phyloP scores from a whole-genome alignment of 1,140 invertebrate species.

The Aphis gossypii region DNA sequence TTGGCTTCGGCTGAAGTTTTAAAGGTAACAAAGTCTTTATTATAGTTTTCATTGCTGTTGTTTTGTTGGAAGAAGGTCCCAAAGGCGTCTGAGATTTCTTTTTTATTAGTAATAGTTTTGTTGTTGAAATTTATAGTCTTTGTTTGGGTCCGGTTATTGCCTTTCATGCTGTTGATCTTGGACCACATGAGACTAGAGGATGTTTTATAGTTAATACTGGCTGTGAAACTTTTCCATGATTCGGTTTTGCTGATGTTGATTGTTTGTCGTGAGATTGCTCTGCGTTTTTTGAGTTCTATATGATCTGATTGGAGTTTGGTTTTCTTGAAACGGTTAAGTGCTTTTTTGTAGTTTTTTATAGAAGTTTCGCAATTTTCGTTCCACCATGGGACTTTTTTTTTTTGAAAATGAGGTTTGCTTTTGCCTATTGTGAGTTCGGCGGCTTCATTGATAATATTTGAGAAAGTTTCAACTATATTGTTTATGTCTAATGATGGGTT shows the following conservation, averaged over 20 bases:
- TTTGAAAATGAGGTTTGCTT: background rate
- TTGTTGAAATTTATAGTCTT: background rate
- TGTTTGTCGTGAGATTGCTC: background rate
- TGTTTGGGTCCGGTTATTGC: background rate
- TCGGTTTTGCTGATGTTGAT: background rate
- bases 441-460: background rate
- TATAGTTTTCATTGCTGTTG: background rate
- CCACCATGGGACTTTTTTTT: background rate
- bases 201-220: background rate
- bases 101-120: background rate
- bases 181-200: background rate
- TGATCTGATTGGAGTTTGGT: background rate
- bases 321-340: background rate
- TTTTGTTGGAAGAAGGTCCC: background rate
- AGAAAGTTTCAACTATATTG: background rate
- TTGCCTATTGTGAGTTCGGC: background rate
- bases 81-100: background rate
- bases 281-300: background rate
- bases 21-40: background rate
- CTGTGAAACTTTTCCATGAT: background rate
- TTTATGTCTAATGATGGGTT: background rate
- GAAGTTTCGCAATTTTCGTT: background rate
- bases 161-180: background rate
- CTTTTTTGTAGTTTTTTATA: background rate
- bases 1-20: background rate